Conservation (phyloP, 64 coral and sea anemone genomes). For the Pocillopora damicornis region DNA sequence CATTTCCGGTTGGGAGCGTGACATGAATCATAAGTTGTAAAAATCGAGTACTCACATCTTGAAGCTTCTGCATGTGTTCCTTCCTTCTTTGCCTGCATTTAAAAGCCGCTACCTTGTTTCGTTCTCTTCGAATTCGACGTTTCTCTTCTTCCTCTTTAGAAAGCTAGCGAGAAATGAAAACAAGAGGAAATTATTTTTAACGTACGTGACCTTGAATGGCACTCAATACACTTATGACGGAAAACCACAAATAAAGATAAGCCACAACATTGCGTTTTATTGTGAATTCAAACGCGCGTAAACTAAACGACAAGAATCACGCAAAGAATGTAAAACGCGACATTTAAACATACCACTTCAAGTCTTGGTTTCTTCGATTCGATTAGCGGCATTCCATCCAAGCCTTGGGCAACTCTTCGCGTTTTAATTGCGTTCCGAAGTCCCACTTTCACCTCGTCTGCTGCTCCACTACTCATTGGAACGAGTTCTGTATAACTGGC, state of each 20-base stretch:
- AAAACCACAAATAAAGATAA: slow-evolving; percentile 27
- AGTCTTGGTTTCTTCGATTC: slow-evolving; percentile 76
- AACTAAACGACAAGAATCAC: not conserved
- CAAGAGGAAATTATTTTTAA: not conserved
- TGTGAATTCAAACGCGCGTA: not conserved
- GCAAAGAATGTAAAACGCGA: not conserved
- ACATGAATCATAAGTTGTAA: not conserved
- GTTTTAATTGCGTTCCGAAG: slow-evolving; percentile 77
- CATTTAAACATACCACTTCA: slow-evolving; percentile 56
- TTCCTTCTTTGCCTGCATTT: slow-evolving; percentile 93
- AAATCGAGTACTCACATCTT: slow-evolving; percentile 56
- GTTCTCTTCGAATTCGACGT: slow-evolving; percentile 79
- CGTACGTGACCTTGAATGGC: slow-evolving; percentile 7
- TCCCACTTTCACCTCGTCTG: slow-evolving; percentile 77
- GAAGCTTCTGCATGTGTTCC: slow-evolving; percentile 82
- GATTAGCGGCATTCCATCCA: slow-evolving; percentile 88
- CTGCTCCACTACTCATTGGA: slow-evolving; percentile 49
- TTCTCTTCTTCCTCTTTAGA: slow-evolving; percentile 87
- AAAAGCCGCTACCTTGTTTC: slow-evolving; percentile 94
- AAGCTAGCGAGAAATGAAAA: slow-evolving; percentile 46
- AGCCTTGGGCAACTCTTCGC: slow-evolving; percentile 79
- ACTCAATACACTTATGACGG: not conserved
- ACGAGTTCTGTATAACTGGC: slow-evolving; percentile 70
- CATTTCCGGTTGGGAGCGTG: slow-evolving; percentile 8
- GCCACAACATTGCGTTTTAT: not conserved